Evolutionary conservation across 2,113 vertebrate species (phyloP).

Genomic region (Serinus canaria): DNA sequence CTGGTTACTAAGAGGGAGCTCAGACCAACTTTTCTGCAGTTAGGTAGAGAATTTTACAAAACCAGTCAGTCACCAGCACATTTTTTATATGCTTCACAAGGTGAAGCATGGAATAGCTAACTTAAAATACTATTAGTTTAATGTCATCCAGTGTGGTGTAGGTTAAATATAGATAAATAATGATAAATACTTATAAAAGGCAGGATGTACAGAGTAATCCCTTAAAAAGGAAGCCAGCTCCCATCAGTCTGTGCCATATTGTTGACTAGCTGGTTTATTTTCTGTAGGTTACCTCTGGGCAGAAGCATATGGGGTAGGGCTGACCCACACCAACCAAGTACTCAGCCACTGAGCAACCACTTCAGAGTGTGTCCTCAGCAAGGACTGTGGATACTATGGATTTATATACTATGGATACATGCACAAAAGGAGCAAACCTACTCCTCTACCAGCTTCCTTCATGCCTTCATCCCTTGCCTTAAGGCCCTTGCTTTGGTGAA

Average conservation of each 20-base stretch:
- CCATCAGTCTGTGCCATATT: not conserved
- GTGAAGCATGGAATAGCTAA: not conserved
- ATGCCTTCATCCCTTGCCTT: not conserved
- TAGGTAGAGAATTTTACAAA: not conserved
- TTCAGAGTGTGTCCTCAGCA: not conserved
- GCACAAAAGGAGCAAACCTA: not conserved
- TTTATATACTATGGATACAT: not conserved
- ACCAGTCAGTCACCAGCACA: not conserved
- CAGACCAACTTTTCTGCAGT: not conserved
- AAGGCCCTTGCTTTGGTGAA: not conserved
- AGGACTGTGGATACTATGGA: not conserved
- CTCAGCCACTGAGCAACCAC: not conserved
- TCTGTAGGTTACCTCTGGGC: not conserved
- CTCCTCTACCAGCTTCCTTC: fast-evolving
- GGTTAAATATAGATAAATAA: not conserved
- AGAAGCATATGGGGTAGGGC: not conserved
- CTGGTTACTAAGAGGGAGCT: not conserved
- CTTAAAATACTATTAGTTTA: not conserved
- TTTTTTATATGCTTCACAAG: not conserved
- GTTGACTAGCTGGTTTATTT: not conserved
- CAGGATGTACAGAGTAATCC: not conserved
- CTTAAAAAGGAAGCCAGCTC: not conserved
- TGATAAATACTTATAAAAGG: not conserved
- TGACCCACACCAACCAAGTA: not conserved
- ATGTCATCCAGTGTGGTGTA: not conserved